Conservation (phyloP, 2,888 invertebrate species). For the Glyphotaelius pellucidus region DNA sequence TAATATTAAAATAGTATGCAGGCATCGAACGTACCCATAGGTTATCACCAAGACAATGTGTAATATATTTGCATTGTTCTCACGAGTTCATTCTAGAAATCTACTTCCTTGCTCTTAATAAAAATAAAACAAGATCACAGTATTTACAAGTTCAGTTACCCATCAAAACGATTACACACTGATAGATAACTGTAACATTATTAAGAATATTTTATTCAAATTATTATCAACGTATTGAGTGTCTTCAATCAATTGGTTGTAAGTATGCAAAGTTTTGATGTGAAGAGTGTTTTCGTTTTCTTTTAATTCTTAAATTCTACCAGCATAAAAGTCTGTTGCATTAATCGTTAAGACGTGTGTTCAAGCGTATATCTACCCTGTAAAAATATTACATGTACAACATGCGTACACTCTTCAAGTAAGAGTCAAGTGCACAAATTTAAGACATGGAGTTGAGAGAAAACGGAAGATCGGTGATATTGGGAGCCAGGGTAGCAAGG, state of each 20-base stretch:
- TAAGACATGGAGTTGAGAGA: neutral
- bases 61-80: slow-evolving; percentile 8
- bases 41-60: neutral
- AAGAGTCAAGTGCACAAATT: slow-evolving; percentile 48
- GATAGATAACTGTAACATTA: neutral
- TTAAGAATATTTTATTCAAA: neutral
- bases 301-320: neutral
- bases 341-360: neutral
- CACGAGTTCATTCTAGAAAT: slow-evolving; percentile 6
- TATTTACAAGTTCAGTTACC: neutral
- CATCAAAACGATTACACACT: neutral
- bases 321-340: neutral
- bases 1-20: neutral
- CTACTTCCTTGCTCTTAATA: slow-evolving; percentile 5
- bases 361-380: neutral
- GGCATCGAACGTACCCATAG: neutral
- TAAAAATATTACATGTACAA: neutral
- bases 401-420: slow-evolving; percentile 9
- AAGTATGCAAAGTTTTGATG: too few species aligned
- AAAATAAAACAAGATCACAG: slow-evolving; percentile 1
- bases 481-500: neutral
- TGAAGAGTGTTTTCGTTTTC: neutral
- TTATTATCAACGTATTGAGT: too few species aligned
- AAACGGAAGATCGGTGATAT: neutral
- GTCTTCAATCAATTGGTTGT: too few species aligned